Evolutionary conservation across 2,797 vertebrate species (phyloP).

Genomic region (Sebastes matsubarae): DNA sequence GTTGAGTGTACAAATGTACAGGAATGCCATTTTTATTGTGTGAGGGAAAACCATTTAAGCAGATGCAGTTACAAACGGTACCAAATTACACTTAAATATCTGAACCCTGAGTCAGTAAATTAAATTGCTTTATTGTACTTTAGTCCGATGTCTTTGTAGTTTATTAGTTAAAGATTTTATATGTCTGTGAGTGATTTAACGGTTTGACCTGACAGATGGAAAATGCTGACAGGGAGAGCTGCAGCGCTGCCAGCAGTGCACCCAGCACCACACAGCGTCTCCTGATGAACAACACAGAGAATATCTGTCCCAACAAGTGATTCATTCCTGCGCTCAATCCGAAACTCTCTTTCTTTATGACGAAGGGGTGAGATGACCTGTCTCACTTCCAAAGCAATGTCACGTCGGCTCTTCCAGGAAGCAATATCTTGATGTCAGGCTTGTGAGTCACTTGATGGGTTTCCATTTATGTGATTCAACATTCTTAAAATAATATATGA

Average conservation of each 20-base stretch:
- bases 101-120: neutral
- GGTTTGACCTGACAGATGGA: neutral
- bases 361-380: neutral
- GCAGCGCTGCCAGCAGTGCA: neutral
- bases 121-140: neutral
- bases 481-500: neutral
- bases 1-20: neutral
- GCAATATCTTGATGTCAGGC: too few species aligned
- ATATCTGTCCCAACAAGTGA: neutral
- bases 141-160: neutral
- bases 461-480: neutral
- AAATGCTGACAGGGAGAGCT: neutral
- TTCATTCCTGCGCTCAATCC: neutral
- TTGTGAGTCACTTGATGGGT: neutral
- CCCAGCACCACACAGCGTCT: neutral
- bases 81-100: neutral
- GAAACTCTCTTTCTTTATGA: neutral
- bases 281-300: neutral
- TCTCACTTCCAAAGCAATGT: neutral
- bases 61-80: neutral
- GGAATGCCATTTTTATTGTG: neutral
- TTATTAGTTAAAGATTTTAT: neutral
- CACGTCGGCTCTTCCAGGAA: neutral
- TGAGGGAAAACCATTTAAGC: neutral
- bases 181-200: slow-evolving; percentile 11